These are phyloP conservation scores for Pogonognathellus flavescens DNA, from an alignment of 1,140 invertebrate species.

Conservation along the genomic window DNA sequence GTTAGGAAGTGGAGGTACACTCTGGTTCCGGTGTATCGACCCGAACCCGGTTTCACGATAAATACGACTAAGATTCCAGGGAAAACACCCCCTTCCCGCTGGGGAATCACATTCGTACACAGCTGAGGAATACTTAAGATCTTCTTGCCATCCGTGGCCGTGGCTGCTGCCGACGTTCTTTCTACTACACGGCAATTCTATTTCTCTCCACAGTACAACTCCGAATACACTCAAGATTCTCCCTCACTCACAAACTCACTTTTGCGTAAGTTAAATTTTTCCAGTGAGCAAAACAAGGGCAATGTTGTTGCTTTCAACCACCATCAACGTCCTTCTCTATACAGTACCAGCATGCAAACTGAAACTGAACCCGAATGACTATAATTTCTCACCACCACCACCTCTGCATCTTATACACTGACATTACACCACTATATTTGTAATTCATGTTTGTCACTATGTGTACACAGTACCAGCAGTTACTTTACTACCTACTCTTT, in stretches of 20 bases:
- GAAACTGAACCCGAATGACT: slow-evolving; percentile 35
- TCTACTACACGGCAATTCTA: background rate
- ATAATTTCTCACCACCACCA: slow-evolving; percentile 32
- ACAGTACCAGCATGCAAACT: slow-evolving; percentile 29
- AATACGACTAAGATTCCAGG: slow-evolving; percentile 41
- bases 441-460: background rate
- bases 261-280: slow-evolving; percentile 22
- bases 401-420: background rate
- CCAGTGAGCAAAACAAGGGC: slow-evolving; percentile 23
- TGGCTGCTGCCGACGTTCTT: background rate
- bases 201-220: background rate
- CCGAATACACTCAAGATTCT: slow-evolving; percentile 14
- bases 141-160: slow-evolving; percentile 20
- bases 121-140: slow-evolving; percentile 48
- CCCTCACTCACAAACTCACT: slow-evolving; percentile 27
- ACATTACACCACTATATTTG: background rate
- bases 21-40: slow-evolving; percentile 42
- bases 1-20: slow-evolving; percentile 47
- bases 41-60: slow-evolving; percentile 37
- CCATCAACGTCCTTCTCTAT: background rate
- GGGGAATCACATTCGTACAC: slow-evolving; percentile 47
- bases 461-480: background rate
- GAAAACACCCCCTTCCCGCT: slow-evolving; percentile 48
- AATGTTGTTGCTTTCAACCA: slow-evolving; percentile 46
- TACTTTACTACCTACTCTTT: background rate